Evolutionary conservation across 1,140 invertebrate species (phyloP).

Genomic region (Zaprionus davidi): DNA sequence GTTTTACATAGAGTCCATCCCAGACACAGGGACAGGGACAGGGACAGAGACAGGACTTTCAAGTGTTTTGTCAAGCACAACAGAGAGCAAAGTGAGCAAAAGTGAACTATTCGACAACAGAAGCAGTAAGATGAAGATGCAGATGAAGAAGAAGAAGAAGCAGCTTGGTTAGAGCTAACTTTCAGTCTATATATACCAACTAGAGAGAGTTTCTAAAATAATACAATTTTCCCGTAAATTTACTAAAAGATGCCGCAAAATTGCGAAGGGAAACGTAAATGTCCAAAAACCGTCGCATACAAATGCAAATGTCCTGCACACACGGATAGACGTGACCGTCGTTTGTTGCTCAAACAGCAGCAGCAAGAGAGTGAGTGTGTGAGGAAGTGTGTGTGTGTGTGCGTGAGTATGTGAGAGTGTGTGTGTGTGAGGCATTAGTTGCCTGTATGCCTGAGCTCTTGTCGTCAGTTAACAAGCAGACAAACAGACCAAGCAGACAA

Average conservation of each 20-base stretch:
- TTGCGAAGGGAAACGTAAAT: neutral
- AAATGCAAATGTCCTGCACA: constrained; percentile 52
- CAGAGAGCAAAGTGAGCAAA: constrained; percentile 18
- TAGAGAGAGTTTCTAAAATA: constrained; percentile 69
- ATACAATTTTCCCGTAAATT: constrained; percentile 80
- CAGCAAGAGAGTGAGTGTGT: constrained; percentile 1
- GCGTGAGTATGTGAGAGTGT: constrained; percentile 5
- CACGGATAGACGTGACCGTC: constrained; percentile 32
- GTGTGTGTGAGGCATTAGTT: constrained; percentile 28
- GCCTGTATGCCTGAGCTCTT: constrained; percentile 23
- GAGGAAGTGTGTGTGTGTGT: constrained; percentile 30
- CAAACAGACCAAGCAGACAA: constrained; percentile 13
- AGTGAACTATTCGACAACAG: constrained; percentile 27
- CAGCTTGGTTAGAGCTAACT: constrained; percentile 16
- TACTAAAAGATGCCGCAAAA: constrained; percentile 56
- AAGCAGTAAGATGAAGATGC: constrained; percentile 6
- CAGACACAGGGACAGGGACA: neutral
- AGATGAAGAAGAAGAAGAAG: constrained; percentile 8
- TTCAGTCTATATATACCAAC: constrained; percentile 45
- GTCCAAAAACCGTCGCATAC: constrained; percentile 33
- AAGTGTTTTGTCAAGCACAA: constrained; percentile 39
- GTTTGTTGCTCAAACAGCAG: constrained; percentile 28
- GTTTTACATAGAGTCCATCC: constrained; percentile 47
- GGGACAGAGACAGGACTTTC: constrained; percentile 3
- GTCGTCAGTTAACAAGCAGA: constrained; percentile 38